A percentile compares a stretch with the other conserved stretches of the same genome.
These are phyloP conservation scores for Tiliqua scincoides DNA, from an alignment of 2,113 vertebrate genomes.

Conservation along the genomic window DNA sequence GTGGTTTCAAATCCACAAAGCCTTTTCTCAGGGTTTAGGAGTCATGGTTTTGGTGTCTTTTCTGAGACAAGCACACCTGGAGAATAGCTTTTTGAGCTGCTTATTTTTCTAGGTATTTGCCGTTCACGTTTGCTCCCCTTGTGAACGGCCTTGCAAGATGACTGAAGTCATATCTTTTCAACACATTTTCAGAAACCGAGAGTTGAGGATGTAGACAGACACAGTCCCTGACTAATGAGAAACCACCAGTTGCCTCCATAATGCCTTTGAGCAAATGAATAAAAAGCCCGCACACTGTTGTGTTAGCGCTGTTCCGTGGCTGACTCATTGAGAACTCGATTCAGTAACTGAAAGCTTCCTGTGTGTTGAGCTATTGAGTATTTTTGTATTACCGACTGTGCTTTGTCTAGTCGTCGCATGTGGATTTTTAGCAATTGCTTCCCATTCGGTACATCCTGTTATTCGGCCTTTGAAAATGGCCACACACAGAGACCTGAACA, in stretches of 20 bases:
- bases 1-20: not conserved
- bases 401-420: not conserved
- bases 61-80: not conserved
- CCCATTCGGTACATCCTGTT: not conserved
- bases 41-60: not conserved
- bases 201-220: not conserved
- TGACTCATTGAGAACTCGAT: not conserved
- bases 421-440: conserved; percentile 5
- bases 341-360: not conserved
- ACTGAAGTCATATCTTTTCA: not conserved
- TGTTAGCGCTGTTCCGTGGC: not conserved
- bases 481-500: not conserved
- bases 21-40: not conserved
- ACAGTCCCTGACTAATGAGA: not conserved
- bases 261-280: not conserved
- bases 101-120: not conserved
- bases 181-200: not conserved
- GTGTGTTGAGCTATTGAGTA: not conserved
- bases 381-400: not conserved
- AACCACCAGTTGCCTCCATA: not conserved
- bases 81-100: not conserved
- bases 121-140: not conserved
- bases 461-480: not conserved
- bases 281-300: not conserved
- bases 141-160: too few species aligned